These are phyloP conservation scores for Siniperca knerii DNA, from an alignment of 2,113 vertebrate genomes.

Conservation along the genomic window DNA sequence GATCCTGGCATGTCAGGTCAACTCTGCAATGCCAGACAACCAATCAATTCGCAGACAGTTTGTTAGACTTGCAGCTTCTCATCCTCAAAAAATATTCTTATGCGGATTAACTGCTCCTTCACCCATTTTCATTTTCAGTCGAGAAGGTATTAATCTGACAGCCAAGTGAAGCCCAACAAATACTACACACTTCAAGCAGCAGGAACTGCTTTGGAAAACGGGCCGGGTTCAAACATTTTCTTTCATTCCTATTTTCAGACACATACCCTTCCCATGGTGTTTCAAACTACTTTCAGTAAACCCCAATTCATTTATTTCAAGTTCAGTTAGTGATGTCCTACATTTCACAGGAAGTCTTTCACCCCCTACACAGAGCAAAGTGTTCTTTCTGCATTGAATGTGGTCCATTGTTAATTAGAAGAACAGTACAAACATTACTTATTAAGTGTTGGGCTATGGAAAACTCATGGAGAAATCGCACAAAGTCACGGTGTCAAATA, in stretches of 20 bases:
- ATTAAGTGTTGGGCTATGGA: background rate
- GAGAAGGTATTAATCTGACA: constrained; percentile 85
- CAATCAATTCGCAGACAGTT: constrained; percentile 79
- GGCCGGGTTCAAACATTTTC: constrained; percentile 71
- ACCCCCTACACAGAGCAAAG: constrained; percentile 40
- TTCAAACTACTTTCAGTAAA: constrained; percentile 48
- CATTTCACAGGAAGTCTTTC: constrained; percentile 23
- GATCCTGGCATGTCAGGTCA: constrained; percentile 59
- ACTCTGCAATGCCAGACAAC: constrained; percentile 65
- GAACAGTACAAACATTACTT: constrained; percentile 20
- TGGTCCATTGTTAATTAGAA: constrained; percentile 22
- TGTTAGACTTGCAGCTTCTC: constrained; percentile 74
- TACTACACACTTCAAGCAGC: constrained; percentile 81
- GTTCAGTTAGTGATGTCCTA: constrained; percentile 13
- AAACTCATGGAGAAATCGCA: constrained; percentile 16
- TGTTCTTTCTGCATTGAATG: constrained; percentile 12
- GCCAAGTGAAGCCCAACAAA: constrained; percentile 83
- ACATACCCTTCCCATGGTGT: constrained; percentile 45
- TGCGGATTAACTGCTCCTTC: constrained; percentile 82
- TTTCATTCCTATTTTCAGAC: constrained; percentile 71
- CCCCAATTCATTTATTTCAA: constrained; percentile 17
- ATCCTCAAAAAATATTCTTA: constrained; percentile 77
- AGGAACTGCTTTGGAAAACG: constrained; percentile 67
- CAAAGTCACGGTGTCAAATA: background rate
- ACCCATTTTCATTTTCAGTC: constrained; percentile 83